Conservation (phyloP, 2,113 vertebrate species). For the Oryzias javanicus region DNA sequence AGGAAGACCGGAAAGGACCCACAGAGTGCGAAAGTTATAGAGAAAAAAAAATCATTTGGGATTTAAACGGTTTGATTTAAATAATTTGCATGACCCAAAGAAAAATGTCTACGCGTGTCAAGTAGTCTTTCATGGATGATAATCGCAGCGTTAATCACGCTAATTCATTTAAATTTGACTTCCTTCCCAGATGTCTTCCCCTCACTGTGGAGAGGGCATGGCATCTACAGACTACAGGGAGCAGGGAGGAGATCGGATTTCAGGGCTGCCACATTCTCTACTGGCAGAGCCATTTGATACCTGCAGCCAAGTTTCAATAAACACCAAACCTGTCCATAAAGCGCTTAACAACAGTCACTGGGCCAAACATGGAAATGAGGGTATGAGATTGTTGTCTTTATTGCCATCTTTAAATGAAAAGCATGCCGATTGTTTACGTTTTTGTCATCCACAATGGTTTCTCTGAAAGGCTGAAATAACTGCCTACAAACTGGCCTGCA, state of each 20-base stretch:
- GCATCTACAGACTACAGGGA: slow-evolving; percentile 36
- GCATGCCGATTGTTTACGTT: slow-evolving; percentile 30
- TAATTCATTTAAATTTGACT: slow-evolving; percentile 41
- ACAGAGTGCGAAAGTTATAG: slow-evolving; percentile 34
- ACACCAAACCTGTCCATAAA: slow-evolving; percentile 37
- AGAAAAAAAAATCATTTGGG: slow-evolving; percentile 8
- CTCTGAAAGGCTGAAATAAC: slow-evolving; percentile 31
- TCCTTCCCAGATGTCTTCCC: slow-evolving; percentile 47
- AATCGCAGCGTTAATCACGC: slow-evolving; percentile 18
- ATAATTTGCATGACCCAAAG: background rate
- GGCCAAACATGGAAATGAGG: slow-evolving; percentile 31
- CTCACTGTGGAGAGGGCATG: slow-evolving; percentile 4
- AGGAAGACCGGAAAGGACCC: slow-evolving; percentile 51
- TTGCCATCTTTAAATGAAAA: slow-evolving; percentile 46
- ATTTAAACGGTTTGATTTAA: background rate
- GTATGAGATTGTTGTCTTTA: slow-evolving; percentile 55
- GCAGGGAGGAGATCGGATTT: slow-evolving; percentile 43
- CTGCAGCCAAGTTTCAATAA: slow-evolving; percentile 47
- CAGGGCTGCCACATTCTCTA: slow-evolving; percentile 46
- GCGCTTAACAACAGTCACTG: slow-evolving; percentile 38
- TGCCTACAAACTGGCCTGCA: slow-evolving; percentile 36
- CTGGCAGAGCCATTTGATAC: slow-evolving; percentile 51
- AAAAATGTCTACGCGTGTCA: background rate
- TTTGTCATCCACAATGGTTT: slow-evolving; percentile 38
- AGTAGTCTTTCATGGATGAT: slow-evolving; percentile 13